Conservation (phyloP, 2,888 invertebrate genomes). For the Rhingia rostrata region DNA sequence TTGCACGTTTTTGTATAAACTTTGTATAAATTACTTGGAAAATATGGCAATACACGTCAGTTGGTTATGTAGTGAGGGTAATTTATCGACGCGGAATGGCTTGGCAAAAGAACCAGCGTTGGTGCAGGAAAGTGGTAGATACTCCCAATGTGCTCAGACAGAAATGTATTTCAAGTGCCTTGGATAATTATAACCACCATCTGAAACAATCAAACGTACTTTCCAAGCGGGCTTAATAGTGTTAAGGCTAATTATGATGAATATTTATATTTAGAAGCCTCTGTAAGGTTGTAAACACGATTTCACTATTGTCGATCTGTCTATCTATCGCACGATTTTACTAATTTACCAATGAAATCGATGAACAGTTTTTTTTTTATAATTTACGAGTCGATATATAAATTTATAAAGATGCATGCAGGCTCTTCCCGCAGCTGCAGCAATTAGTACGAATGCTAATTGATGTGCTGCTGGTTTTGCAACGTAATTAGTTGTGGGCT, state of each 20-base stretch:
- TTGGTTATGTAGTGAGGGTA: slow-evolving; percentile 27
- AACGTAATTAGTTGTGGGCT: too few species aligned
- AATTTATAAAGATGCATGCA: background rate
- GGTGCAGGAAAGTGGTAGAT: slow-evolving; percentile 26
- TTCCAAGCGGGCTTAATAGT: slow-evolving; percentile 2
- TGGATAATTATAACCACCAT: too few species aligned
- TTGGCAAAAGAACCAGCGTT: slow-evolving; percentile 36
- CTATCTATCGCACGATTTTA: slow-evolving; percentile 7
- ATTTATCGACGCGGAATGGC: slow-evolving; percentile 51
- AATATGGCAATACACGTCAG: slow-evolving; percentile 65
- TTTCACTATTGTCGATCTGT: slow-evolving; percentile 37
- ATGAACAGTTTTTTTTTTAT: background rate
- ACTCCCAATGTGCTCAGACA: background rate
- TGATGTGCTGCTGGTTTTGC: too few species aligned
- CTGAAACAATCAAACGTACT: background rate
- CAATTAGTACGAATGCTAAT: too few species aligned
- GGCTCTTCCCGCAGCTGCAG: too few species aligned
- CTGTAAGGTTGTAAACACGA: slow-evolving; percentile 32
- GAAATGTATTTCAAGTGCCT: background rate
- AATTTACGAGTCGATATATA: background rate
- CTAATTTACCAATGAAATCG: slow-evolving; percentile 19
- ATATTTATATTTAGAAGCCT: slow-evolving; percentile 35
- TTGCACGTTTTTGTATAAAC: slow-evolving; percentile 58
- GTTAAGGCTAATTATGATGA: slow-evolving; percentile 36
- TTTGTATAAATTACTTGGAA: slow-evolving; percentile 56